Evolutionary conservation across 2,888 invertebrate species (phyloP).

Genomic region (Dusona sp.): DNA sequence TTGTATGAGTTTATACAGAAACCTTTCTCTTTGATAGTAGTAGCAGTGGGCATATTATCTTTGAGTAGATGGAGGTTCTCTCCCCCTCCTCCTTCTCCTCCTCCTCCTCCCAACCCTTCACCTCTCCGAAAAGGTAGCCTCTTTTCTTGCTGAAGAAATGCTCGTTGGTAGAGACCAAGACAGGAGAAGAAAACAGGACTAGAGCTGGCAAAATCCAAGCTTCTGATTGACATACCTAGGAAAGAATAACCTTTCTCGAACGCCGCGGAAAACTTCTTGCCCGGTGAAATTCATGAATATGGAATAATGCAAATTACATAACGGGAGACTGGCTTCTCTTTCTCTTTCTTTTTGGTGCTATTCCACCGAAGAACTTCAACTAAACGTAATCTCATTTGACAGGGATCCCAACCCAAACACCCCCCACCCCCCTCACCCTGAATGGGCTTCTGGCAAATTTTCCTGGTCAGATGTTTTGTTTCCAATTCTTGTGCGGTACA

Average conservation of each 20-base stretch:
- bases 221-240: slow-evolving; percentile 72
- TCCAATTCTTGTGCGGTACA: slow-evolving; percentile 52
- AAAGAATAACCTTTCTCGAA: slow-evolving; percentile 70
- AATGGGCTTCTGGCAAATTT: slow-evolving; percentile 59
- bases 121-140: slow-evolving; percentile 19
- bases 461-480: slow-evolving; percentile 72
- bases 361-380: slow-evolving; percentile 70
- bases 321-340: slow-evolving; percentile 28
- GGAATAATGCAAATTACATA: slow-evolving; percentile 71
- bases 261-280: slow-evolving; percentile 70
- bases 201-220: slow-evolving; percentile 56
- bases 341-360: slow-evolving; percentile 38
- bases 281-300: slow-evolving; percentile 73
- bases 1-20: slow-evolving; percentile 1
- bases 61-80: slow-evolving; percentile 17
- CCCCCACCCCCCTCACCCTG: not conserved
- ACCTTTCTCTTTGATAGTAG: slow-evolving; percentile 1
- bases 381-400: slow-evolving; percentile 74
- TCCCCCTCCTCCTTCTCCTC: not conserved
- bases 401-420: slow-evolving; percentile 64
- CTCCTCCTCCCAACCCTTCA: not conserved
- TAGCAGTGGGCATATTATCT: slow-evolving; percentile 44
- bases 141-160: slow-evolving; percentile 36
- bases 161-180: slow-evolving; percentile 29
- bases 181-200: slow-evolving; percentile 60